Evolutionary conservation across 2,113 vertebrate species (phyloP).

Genomic region (Nibea albiflora): DNA sequence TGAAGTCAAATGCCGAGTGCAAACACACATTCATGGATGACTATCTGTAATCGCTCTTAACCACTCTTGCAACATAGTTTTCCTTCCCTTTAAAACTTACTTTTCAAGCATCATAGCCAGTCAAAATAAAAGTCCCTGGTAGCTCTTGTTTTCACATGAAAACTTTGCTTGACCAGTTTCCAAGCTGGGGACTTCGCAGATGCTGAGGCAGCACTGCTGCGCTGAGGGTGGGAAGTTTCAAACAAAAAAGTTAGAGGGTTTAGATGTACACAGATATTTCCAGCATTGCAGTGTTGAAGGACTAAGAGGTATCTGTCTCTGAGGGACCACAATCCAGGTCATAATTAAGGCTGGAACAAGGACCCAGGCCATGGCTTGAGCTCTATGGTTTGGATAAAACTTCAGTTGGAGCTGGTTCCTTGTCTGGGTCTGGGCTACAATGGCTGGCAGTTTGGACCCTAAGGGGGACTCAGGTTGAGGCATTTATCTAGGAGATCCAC

Average conservation of each 20-base stretch:
- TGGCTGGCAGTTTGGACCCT: constrained; percentile 69
- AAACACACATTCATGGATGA: constrained; percentile 66
- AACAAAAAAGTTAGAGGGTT: constrained; percentile 28
- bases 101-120: constrained; percentile 53
- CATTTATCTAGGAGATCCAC: constrained; percentile 82
- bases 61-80: constrained; percentile 52
- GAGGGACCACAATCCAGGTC: constrained; percentile 26
- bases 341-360: constrained; percentile 32
- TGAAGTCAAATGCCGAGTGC: constrained; percentile 63
- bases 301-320: constrained; percentile 44
- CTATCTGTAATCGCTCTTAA: constrained; percentile 71
- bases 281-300: constrained; percentile 21
- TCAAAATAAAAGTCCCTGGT: constrained; percentile 58
- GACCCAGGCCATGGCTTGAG: constrained; percentile 14
- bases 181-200: constrained; percentile 21
- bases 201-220: constrained; percentile 29
- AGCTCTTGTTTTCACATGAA: constrained; percentile 53
- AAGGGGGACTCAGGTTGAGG: constrained; percentile 75
- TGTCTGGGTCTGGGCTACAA: constrained; percentile 46
- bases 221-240: constrained; percentile 36
- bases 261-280: constrained; percentile 39
- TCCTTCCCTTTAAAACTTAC: constrained; percentile 18
- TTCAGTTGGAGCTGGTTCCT: constrained; percentile 43
- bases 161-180: constrained; percentile 46
- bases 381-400: constrained; percentile 54